Conservation (phyloP, 2,888 invertebrate species). For the Dasysyrphus albostriatus region DNA sequence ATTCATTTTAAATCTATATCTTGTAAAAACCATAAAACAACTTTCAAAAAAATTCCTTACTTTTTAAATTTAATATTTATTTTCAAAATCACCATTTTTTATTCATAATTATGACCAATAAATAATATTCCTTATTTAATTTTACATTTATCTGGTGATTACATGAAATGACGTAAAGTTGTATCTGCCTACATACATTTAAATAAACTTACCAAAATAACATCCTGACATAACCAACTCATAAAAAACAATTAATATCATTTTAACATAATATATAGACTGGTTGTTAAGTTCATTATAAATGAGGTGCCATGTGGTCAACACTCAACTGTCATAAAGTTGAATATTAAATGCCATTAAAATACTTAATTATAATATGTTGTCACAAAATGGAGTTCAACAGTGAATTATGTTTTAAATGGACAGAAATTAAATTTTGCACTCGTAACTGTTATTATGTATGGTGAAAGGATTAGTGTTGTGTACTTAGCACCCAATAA, state of each 20-base stretch:
- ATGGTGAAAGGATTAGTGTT: background rate
- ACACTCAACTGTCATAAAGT: background rate
- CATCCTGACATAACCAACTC: slow-evolving; percentile 4
- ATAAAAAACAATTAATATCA: slow-evolving; percentile 11
- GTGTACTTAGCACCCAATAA: too few relatives aligned
- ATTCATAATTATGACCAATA: too few relatives aligned
- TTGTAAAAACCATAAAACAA: too few relatives aligned
- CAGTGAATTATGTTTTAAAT: background rate
- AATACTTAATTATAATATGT: background rate
- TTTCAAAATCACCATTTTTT: too few relatives aligned
- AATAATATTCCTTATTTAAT: background rate
- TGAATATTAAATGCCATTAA: slow-evolving; percentile 10
- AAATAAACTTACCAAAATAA: slow-evolving; percentile 15
- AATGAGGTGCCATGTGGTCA: slow-evolving; percentile 3
- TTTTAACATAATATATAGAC: background rate
- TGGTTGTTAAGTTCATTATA: slow-evolving; percentile 8
- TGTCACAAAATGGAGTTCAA: background rate
- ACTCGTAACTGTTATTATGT: background rate
- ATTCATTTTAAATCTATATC: too few relatives aligned
- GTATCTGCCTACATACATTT: background rate
- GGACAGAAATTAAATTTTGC: background rate
- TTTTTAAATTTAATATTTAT: too few relatives aligned
- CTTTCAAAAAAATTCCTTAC: too few relatives aligned
- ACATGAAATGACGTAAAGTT: background rate
- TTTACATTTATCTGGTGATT: background rate